Evolutionary conservation across 1,140 invertebrate genomes (phyloP), one percentile per base, ranked within the genome.

Genomic region (Leptinotarsa texana): DNA sequence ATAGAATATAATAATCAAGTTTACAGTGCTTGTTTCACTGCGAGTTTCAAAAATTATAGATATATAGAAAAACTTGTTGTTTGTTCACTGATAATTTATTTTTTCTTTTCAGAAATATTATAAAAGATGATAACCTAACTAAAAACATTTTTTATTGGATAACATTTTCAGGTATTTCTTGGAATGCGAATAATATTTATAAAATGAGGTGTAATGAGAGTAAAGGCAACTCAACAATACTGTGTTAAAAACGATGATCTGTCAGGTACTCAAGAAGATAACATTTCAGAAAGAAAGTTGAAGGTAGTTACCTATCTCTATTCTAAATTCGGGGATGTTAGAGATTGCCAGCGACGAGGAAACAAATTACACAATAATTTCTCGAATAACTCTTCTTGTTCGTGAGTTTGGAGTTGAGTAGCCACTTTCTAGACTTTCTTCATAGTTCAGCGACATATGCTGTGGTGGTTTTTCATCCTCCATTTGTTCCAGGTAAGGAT

Each of bases 381-480:
- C 96, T 75, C 95, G 90, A 82, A 97, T 97, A 83, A 97, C 95
- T 83, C 95, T 88, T 72, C 95, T 89, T 79, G 93, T 94, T 82
- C 95, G 91, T 78, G 94, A 95, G 87, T 96, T 97, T 61, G 95
- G 95, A 73, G 95, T 96, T 62, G 95, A 96, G 85, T 96, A 97
- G 11, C 95, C 95, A 67, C 94, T 96, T 85, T 97, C 95, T 15
- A 96, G 89, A 77, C 93, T 95, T 86, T 96, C 95, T 86, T 97
- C 96, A 85, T 96, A 96, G 82, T 93, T 94, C 73, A 96, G 89
- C 63, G 93, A 94, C 81, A 95, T 90, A 84, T 95, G 94, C 82
- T 93, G 92, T 69, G 92, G 91, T 13, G 92, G 91, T 83, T 95
- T 93, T 63, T 89, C 88, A 83, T 92, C 92, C 82, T 91, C 90